Evolutionary conservation across 2,797 vertebrate species (phyloP).

Genomic region (Urophycis tenuis): DNA sequence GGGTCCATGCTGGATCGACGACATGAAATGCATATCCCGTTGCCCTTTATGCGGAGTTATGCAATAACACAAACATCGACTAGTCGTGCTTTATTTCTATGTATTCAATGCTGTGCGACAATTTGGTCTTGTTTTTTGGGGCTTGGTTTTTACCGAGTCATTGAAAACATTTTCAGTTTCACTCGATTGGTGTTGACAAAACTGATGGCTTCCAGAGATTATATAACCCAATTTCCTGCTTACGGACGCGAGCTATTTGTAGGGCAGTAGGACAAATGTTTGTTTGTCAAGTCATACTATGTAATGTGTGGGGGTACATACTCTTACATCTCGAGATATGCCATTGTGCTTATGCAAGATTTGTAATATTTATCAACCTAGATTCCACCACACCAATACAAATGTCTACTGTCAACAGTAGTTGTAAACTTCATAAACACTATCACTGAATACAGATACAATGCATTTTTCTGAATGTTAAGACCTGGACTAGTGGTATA

Average conservation of each 20-base stretch:
- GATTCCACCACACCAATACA: not conserved
- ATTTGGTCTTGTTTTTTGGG: not conserved
- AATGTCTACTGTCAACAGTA: not conserved
- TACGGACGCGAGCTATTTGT: constrained; percentile 38
- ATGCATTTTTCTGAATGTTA: not conserved
- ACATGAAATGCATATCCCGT: not conserved
- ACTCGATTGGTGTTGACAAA: constrained; percentile 4
- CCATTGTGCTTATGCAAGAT: not conserved
- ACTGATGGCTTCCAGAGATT: constrained; percentile 37
- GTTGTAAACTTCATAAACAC: not conserved
- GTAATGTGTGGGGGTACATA: not conserved
- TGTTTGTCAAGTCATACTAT: no score
- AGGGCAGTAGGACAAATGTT: constrained; percentile 61
- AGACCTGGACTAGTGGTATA: not conserved
- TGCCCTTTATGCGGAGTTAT: not conserved
- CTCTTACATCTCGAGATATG: not conserved
- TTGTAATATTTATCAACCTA: not conserved
- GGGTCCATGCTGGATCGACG: not conserved
- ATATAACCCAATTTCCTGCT: constrained; percentile 46
- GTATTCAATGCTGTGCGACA: no score
- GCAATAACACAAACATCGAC: not conserved
- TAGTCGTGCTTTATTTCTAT: not conserved
- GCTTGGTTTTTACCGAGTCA: not conserved
- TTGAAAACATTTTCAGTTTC: not conserved
- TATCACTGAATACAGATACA: not conserved